Evolutionary conservation across 1,140 invertebrate genomes (phyloP).

Genomic region (Danaus melanippus): DNA sequence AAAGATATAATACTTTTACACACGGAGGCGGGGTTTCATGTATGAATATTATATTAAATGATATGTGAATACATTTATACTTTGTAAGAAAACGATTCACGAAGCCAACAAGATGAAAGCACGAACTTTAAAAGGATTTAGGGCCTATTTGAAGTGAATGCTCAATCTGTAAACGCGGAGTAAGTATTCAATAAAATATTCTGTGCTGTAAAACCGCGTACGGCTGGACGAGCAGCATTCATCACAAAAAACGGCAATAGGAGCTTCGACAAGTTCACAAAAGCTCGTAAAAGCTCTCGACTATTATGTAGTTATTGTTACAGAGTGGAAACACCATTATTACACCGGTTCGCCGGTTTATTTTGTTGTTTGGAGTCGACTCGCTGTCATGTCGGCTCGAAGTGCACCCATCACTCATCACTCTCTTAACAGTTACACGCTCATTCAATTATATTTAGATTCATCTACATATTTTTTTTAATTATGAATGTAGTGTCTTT

Average conservation of each 20-base stretch:
- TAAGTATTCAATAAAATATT: conserved; percentile 67
- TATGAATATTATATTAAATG: conserved; percentile 15
- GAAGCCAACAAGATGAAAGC: conserved; percentile 36
- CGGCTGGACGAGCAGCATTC: conserved; percentile 40
- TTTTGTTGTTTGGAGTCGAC: conserved; percentile 56
- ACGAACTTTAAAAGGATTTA: conserved; percentile 40
- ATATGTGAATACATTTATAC: neutral
- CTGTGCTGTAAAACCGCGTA: conserved; percentile 43
- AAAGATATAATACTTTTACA: too few relatives aligned
- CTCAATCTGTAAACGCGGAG: conserved; percentile 34
- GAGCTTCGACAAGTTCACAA: conserved; percentile 64
- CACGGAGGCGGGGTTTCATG: neutral
- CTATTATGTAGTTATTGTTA: conserved; percentile 72
- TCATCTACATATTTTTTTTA: too few relatives aligned
- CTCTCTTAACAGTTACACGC: too few relatives aligned
- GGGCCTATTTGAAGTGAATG: conserved; percentile 27
- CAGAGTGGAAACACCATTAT: conserved; percentile 70
- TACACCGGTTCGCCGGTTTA: conserved; percentile 57
- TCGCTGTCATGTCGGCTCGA: conserved; percentile 24
- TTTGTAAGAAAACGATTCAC: conserved; percentile 29
- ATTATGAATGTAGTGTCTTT: neutral
- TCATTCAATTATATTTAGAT: too few relatives aligned
- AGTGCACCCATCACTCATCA: neutral
- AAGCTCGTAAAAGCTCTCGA: conserved; percentile 70
- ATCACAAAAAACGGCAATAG: conserved; percentile 62